Evolutionary conservation across 2,113 vertebrate species (phyloP).

Genomic region (Ornithorhynchus anatinus): DNA sequence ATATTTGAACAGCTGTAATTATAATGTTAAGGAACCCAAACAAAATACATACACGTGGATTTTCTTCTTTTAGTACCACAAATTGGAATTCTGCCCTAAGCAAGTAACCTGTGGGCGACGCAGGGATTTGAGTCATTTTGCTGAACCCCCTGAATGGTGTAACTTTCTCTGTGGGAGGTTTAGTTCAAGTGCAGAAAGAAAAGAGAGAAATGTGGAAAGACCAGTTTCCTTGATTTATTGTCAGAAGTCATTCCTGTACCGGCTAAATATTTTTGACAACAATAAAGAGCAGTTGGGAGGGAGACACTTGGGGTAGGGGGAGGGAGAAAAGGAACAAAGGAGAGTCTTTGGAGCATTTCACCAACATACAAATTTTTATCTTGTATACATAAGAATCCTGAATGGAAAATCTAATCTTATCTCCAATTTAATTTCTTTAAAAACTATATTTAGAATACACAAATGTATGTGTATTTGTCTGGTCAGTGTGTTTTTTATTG

Average conservation of each 20-base stretch:
- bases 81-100: conserved; percentile 64
- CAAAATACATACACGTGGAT: background rate
- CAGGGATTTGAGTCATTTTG: conserved; percentile 63
- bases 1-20: conserved; percentile 73
- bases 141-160: conserved; percentile 59
- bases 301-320: conserved; percentile 52
- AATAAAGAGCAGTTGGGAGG: conserved; percentile 37
- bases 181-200: conserved; percentile 63
- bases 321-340: background rate
- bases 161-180: conserved; percentile 75
- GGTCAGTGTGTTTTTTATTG: conserved; percentile 14
- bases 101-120: conserved; percentile 62
- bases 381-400: conserved; percentile 49
- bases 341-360: conserved; percentile 36
- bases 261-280: conserved; percentile 61
- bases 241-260: conserved; percentile 57
- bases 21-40: conserved; percentile 34
- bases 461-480: conserved; percentile 37
- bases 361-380: conserved; percentile 60
- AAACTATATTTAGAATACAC: conserved; percentile 31
- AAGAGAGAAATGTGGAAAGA: conserved; percentile 79
- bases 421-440: conserved; percentile 51
- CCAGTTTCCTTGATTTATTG: conserved; percentile 73
- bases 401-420: conserved; percentile 57
- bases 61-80: conserved; percentile 39